Percentiles rank a stretch among this genome's conserved stretches.
These are phyloP conservation scores for Tetragonisca angustula DNA, from an alignment of 2,888 invertebrate species.

Conservation along the genomic window DNA sequence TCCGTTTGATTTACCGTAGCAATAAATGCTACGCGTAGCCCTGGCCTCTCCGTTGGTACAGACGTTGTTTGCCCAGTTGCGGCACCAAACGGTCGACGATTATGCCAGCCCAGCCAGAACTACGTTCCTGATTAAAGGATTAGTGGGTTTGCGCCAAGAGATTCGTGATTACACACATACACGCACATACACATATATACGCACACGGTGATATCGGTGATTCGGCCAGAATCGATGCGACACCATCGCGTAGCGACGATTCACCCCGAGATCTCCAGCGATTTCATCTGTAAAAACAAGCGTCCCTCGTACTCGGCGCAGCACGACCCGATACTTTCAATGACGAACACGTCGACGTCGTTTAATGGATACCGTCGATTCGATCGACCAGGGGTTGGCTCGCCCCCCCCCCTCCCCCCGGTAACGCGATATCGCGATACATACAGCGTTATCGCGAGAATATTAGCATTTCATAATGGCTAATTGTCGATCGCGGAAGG, in stretches of 20 bases:
- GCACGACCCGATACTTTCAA: background rate
- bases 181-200: accelerated
- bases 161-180: constrained; percentile 46
- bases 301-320: background rate
- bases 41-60: constrained; percentile 37
- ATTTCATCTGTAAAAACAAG: background rate
- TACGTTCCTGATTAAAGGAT: constrained; percentile 65
- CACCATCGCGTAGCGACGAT: background rate
- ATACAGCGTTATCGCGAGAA: background rate
- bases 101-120: constrained; percentile 55
- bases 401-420: too few relatives aligned
- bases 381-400: constrained; percentile 2
- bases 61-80: constrained; percentile 66
- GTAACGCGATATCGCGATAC: constrained; percentile 44
- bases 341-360: background rate
- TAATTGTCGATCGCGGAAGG: constrained; percentile 53
- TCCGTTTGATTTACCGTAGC: constrained; percentile 65
- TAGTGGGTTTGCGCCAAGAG: constrained; percentile 59
- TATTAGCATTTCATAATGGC: constrained; percentile 57
- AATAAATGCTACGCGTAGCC: constrained; percentile 61
- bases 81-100: constrained; percentile 59
- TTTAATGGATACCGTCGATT: constrained; percentile 38
- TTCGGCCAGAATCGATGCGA: constrained; percentile 1
- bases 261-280: too few relatives aligned
- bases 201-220: constrained; percentile 29